Conservation (phyloP, 1,140 invertebrate species). For the Ceratina australensis region DNA sequence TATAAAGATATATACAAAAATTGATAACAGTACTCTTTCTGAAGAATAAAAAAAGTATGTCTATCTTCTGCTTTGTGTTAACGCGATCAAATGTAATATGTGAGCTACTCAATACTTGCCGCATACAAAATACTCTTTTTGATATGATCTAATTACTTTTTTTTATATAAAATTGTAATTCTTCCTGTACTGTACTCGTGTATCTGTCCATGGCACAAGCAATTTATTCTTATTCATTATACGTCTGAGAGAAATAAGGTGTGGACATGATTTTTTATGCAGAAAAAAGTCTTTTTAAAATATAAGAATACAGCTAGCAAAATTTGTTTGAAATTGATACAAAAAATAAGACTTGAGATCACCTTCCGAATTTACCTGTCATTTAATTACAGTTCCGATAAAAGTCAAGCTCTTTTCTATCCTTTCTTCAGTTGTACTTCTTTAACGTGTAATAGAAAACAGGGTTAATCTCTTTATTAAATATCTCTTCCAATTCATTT, state of each 20-base stretch:
- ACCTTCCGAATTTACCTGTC: conserved; percentile 9
- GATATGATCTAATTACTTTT: conserved; percentile 44
- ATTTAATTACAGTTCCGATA: conserved; percentile 27
- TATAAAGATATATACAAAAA: conserved; percentile 31
- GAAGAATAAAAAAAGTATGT: conserved; percentile 7
- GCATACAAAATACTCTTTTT: conserved; percentile 43
- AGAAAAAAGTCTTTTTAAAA: not conserved
- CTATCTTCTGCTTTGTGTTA: conserved; percentile 30
- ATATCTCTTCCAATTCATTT: conserved; percentile 52
- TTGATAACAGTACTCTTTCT: conserved; percentile 15
- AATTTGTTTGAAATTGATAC: conserved; percentile 55
- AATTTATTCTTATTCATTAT: conserved; percentile 52
- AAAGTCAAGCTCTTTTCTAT: conserved; percentile 5
- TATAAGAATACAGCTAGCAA: conserved; percentile 45
- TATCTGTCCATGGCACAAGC: conserved; percentile 76
- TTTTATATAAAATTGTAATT: conserved; percentile 49
- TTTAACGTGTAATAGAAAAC: conserved; percentile 33
- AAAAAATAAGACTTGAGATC: conserved; percentile 35
- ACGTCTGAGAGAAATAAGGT: not conserved
- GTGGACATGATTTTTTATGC: conserved; percentile 28
- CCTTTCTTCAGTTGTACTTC: not conserved
- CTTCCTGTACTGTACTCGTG: conserved; percentile 62
- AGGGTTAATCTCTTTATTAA: conserved; percentile 46
- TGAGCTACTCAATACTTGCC: not conserved
- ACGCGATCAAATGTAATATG: not conserved